Conservation (phyloP, 2,888 invertebrate species). For the Thereva nobilitata region DNA sequence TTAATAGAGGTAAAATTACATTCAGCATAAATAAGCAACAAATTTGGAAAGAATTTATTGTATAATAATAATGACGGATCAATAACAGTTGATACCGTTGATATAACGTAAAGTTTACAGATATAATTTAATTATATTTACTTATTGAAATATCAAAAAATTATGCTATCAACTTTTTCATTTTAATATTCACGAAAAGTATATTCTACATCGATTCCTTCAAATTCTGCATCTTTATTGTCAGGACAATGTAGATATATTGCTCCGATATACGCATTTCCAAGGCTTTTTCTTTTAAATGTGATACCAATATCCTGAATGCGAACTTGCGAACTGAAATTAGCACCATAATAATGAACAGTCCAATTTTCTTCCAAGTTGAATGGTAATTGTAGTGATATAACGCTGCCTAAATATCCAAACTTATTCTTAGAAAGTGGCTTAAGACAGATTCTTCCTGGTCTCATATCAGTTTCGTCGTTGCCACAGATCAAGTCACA, state of each 20-base stretch:
- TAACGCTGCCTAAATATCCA: conserved; percentile 37
- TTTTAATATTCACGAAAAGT: no score
- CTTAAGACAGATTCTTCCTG: no score
- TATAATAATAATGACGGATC: no score
- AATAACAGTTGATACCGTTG: no score
- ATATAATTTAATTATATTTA: no score
- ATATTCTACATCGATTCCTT: no score
- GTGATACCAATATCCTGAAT: conserved; percentile 52
- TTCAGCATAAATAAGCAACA: no score
- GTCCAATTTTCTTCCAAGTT: conserved; percentile 47
- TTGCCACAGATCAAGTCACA: conserved; percentile 45
- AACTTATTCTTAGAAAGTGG: no score
- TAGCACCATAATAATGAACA: conserved; percentile 51
- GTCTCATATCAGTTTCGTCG: conserved; percentile 41
- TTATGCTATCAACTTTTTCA: background rate
- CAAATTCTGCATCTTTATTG: no score
- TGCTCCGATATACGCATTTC: conserved; percentile 17
- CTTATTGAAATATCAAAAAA: background rate
- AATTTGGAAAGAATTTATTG: no score
- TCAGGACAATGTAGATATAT: conserved; percentile 7
- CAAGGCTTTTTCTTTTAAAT: conserved; percentile 41
- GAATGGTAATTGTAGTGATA: conserved; percentile 43
- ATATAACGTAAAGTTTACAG: no score
- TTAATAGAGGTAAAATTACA: no score
- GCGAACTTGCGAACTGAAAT: conserved; percentile 48